Evolutionary conservation across 2,888 invertebrate genomes (phyloP).

Genomic region (Nomada ruficornis): DNA sequence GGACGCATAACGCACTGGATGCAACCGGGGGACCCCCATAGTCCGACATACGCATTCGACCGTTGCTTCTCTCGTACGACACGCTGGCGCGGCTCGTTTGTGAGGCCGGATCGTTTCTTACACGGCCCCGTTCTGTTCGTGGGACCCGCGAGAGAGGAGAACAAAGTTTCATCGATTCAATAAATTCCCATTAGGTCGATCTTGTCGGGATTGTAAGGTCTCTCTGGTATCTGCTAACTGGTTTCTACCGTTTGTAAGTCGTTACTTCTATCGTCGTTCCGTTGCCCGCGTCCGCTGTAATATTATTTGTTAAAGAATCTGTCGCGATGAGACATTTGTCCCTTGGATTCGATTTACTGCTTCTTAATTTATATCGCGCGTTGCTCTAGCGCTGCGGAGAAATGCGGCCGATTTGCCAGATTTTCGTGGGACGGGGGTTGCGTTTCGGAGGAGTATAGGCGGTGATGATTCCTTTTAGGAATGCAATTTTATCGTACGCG

Average conservation of each 20-base stretch:
- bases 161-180: constrained; percentile 71
- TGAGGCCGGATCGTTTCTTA: constrained; percentile 59
- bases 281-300: constrained; percentile 8
- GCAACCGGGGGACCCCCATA: constrained; percentile 31
- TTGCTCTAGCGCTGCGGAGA: too few species aligned
- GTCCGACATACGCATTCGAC: constrained; percentile 56
- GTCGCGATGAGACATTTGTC: constrained; percentile 49
- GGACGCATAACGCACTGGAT: constrained; percentile 56
- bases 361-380: constrained; percentile 18
- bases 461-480: too few species aligned
- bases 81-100: constrained; percentile 65
- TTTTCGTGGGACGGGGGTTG: too few species aligned
- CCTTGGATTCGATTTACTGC: constrained; percentile 30
- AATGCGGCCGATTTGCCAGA: too few species aligned
- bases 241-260: constrained; percentile 59
- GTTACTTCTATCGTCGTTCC: constrained; percentile 47
- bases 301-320: constrained; percentile 64
- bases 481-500: too few species aligned
- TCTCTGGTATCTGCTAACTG: constrained; percentile 61
- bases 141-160: constrained; percentile 54
- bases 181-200: constrained; percentile 73
- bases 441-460: too few species aligned
- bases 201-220: constrained; percentile 66
- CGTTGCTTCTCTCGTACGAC: constrained; percentile 54
- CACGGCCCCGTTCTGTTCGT: constrained; percentile 44